Percentiles rank a stretch among this genome's conserved stretches.
phyloP scores from a whole-genome alignment of 2,888 invertebrate genomes.

The Parascotia fuliginaria region DNA sequence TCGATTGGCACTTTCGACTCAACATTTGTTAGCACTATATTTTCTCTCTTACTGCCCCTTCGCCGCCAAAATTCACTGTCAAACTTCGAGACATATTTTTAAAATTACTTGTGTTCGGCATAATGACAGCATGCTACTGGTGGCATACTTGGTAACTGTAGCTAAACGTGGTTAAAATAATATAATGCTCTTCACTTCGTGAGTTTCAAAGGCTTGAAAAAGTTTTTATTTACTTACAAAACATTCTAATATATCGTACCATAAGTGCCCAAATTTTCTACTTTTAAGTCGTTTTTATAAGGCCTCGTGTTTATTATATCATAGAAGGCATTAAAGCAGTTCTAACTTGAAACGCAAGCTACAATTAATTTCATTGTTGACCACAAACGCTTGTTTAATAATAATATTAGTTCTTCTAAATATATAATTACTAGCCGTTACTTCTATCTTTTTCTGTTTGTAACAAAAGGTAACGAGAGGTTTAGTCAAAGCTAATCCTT shows the following conservation, averaged over 20 bases:
- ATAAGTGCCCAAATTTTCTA: conserved; percentile 17
- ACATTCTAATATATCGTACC: not conserved
- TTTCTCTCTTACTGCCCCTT: no score
- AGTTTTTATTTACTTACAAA: not conserved
- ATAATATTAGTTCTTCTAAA: conserved; percentile 17
- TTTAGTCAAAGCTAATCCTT: conserved; percentile 5
- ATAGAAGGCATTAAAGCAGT: conserved; percentile 27
- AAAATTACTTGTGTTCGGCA: no score
- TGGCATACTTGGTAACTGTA: no score
- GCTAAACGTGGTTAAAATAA: no score
- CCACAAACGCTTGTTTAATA: conserved; percentile 3
- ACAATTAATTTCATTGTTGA: conserved; percentile 13
- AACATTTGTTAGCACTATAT: no score
- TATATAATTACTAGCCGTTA: conserved; percentile 20
- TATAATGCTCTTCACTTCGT: no score
- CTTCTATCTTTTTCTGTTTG: conserved; percentile 12
- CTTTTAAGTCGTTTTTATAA: conserved; percentile 25
- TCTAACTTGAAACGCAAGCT: conserved; percentile 6
- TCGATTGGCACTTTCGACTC: no score
- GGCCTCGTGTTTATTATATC: conserved; percentile 30
- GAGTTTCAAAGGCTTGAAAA: not conserved
- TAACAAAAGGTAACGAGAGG: conserved; percentile 16
- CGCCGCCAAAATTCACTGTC: no score
- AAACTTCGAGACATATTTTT: no score
- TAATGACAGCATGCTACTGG: no score